Percentiles rank a stretch among this genome's conserved stretches.
Evolutionary conservation across 2,888 invertebrate species (phyloP).

Genomic region (Drosophila nr. perissopoda): DNA sequence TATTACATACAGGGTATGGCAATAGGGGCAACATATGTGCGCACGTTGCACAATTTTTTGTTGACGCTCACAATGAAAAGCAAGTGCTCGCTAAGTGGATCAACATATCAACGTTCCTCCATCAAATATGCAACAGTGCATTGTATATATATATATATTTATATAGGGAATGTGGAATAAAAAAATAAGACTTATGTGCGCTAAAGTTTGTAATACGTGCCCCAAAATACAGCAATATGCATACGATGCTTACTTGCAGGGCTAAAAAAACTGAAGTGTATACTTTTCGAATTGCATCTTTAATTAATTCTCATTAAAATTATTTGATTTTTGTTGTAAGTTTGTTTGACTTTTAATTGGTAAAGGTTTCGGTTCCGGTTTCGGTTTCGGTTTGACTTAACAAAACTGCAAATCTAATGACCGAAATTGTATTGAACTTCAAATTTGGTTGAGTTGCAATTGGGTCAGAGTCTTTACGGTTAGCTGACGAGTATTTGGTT

Average conservation of each 20-base stretch:
- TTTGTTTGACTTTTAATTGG: neutral
- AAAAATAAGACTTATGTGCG: neutral
- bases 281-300: neutral
- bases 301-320: neutral
- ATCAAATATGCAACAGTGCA: slow-evolving; percentile 39
- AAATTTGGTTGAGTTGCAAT: neutral
- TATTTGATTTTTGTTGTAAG: neutral
- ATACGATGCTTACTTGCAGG: neutral
- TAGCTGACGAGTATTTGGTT: neutral
- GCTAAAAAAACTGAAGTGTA: neutral
- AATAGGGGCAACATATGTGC: slow-evolving; percentile 15
- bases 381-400: neutral
- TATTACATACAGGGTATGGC: slow-evolving; percentile 16
- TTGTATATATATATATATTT: neutral
- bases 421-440: neutral
- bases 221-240: neutral
- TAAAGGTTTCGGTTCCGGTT: neutral
- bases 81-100: slow-evolving; percentile 60
- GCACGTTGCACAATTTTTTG: slow-evolving; percentile 26
- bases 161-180: neutral
- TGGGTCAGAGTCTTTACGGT: neutral
- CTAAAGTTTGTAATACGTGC: neutral
- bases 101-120: slow-evolving; percentile 55
- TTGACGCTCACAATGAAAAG: slow-evolving; percentile 40
- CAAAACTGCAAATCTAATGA: neutral